Conservation (phyloP, 64 coral and sea anemone genomes). For the Montipora foliosa region DNA sequence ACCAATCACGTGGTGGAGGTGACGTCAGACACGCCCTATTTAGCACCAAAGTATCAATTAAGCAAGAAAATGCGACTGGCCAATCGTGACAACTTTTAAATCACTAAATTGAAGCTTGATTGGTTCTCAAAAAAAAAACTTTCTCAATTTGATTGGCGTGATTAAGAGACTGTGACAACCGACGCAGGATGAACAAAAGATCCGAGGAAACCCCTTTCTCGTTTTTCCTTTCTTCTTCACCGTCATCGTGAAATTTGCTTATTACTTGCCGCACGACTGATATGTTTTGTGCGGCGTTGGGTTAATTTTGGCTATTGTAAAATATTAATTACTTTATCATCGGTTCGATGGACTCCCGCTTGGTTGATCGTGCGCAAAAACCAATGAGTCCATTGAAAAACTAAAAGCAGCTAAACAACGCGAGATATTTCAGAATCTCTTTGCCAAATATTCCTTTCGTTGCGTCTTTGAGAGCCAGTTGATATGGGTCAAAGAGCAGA, state of each 20-base stretch:
- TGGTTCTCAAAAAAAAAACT: slow-evolving; percentile 44
- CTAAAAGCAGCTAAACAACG: slow-evolving; percentile 51
- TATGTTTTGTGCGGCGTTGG: slow-evolving; percentile 28
- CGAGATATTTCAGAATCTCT: slow-evolving; percentile 19
- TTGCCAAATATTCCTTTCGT: slow-evolving; percentile 16
- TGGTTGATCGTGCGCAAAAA: slow-evolving; percentile 42
- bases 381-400: slow-evolving; percentile 36
- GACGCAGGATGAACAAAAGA: not conserved
- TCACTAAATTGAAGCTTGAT: slow-evolving; percentile 72
- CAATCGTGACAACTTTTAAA: slow-evolving; percentile 61
- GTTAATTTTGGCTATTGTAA: slow-evolving; percentile 52
- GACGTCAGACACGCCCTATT: slow-evolving; percentile 97
- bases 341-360: slow-evolving; percentile 73
- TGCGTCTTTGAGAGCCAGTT: not conserved
- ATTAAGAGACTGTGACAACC: slow-evolving; percentile 18
- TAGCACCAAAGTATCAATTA: slow-evolving; percentile 84
- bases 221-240: not conserved
- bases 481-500: slow-evolving; percentile 32
- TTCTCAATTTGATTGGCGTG: slow-evolving; percentile 33
- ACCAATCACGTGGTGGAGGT: slow-evolving; percentile 87
- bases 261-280: slow-evolving; percentile 33
- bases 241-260: slow-evolving; percentile 11
- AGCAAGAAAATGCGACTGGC: slow-evolving; percentile 35
- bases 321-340: slow-evolving; percentile 74
- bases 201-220: slow-evolving; percentile 17